Evolutionary conservation across 2,888 invertebrate genomes (phyloP), one percentile per base, ranked within the genome.

Genomic region (Acanthosoma haemorrhoidale): DNA sequence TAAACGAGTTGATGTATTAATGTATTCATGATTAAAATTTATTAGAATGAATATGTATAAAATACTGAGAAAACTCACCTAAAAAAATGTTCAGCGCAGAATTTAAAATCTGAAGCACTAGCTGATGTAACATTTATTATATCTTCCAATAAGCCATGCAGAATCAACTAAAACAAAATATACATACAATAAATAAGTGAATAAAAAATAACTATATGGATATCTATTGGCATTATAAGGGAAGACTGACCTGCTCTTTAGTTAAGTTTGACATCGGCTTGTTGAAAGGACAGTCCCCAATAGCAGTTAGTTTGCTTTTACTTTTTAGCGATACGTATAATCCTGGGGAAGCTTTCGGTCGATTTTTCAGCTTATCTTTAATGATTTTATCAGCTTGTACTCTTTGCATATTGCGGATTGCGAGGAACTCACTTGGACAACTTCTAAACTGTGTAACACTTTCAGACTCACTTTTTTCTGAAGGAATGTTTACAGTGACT

Each of bases 21-120:
- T n/a, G n/a, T n/a, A n/a, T n/a, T n/a, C n/a, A n/a, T n/a, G n/a
- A n/a, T n/a, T n/a, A n/a, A n/a, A n/a, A n/a, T n/a, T 2, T 32
- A 59, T 9, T 16, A 4, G 32, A 13, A 8, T 15, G 4, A 15
- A 41, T 4, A 41, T 8, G 5, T 41, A 15, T 4, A 41, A 15
- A 9, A 41, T 8, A 15, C 4, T 41, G 4, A 15, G n/a, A 32
- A 32, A 59, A 39, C 63, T 25, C 21, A 78, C 78, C 77, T 77
- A 67, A 77, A 79, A 71, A 77, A 77, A 59, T 80, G 77, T 32
- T 75, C 70, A 29, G 77, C 77, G n/a, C 74, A 76, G 74, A 82
- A 82, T 70, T 75, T 77, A 72, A 80, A 82, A 11, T 75, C 72
- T 16, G 43, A 71, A 9, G 82, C 80, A 74, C 79, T 80, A 15